A percentile compares a stretch with the other conserved stretches of the same genome.
These are phyloP conservation scores for Gobius niger DNA, from an alignment of 2,113 vertebrate genomes.

Conservation along the genomic window DNA sequence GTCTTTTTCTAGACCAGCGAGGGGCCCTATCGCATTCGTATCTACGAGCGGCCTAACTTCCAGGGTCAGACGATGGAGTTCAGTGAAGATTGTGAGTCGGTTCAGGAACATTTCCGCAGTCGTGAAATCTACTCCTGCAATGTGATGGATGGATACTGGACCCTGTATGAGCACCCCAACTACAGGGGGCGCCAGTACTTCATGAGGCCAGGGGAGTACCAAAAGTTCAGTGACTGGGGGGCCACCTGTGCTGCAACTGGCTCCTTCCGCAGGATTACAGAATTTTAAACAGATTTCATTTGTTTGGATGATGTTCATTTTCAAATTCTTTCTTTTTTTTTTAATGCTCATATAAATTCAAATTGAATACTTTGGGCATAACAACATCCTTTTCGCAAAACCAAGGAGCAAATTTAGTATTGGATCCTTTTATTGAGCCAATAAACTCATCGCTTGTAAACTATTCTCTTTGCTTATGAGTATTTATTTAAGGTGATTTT, in stretches of 20 bases:
- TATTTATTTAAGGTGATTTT: conserved; percentile 15
- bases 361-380: background rate
- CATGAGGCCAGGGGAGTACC: conserved; percentile 69
- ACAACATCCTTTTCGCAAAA: background rate
- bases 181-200: conserved; percentile 72
- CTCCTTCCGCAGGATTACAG: conserved; percentile 67
- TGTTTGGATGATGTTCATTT: background rate
- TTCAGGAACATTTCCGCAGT: conserved; percentile 68
- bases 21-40: conserved; percentile 65
- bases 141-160: conserved; percentile 69
- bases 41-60: conserved; percentile 70
- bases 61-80: conserved; percentile 75
- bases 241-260: conserved; percentile 63
- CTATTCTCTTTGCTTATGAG: conserved; percentile 26
- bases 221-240: conserved; percentile 69
- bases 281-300: conserved; percentile 49
- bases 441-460: conserved; percentile 44
- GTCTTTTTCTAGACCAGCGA: conserved; percentile 55
- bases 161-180: conserved; percentile 66
- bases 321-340: conserved; percentile 3
- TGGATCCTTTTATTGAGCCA: conserved; percentile 21
- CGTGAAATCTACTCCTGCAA: conserved; percentile 69
- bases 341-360: conserved; percentile 29
- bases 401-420: conserved; percentile 1
- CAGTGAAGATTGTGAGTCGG: conserved; percentile 69